Evolutionary conservation across 2,888 invertebrate genomes (phyloP).

Genomic region (Watsonalla cultraria): DNA sequence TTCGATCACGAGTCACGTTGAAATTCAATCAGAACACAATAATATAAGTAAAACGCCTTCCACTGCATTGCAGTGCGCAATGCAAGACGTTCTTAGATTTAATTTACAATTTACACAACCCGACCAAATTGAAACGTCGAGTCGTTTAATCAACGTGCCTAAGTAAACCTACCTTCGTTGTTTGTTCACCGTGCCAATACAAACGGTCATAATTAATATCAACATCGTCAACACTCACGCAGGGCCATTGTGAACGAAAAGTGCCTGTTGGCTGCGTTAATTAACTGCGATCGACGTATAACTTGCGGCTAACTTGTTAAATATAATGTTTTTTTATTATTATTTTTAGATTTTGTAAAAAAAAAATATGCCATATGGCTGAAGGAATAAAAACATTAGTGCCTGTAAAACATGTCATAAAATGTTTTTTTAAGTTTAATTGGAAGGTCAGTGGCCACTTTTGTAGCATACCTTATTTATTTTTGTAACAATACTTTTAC

Average conservation of each 20-base stretch:
- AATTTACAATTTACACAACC: background rate
- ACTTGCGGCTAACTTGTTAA: background rate
- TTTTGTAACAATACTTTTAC: too few species aligned
- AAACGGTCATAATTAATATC: constrained; percentile 7
- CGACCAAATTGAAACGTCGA: constrained; percentile 2
- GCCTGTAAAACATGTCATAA: too few species aligned
- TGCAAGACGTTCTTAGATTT: background rate
- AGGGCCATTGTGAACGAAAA: constrained; percentile 4
- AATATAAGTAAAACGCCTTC: too few species aligned
- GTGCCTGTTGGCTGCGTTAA: constrained; percentile 5
- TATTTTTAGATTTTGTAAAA: background rate
- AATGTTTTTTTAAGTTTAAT: too few species aligned
- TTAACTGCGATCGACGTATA: constrained; percentile 1
- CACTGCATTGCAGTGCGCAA: background rate
- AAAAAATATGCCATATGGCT: too few species aligned
- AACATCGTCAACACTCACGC: constrained; percentile 1
- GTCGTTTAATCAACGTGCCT: constrained; percentile 1
- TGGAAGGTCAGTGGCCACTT: too few species aligned
- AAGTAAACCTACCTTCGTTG: constrained; percentile 3
- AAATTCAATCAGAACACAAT: background rate
- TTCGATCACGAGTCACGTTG: too few species aligned
- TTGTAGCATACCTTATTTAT: too few species aligned
- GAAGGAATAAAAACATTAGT: too few species aligned
- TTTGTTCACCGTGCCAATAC: constrained; percentile 5
- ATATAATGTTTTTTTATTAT: constrained; percentile 1